These are phyloP conservation scores for Heterotilapia buettikoferi DNA, from an alignment of 2,113 vertebrate genomes.

Conservation along the genomic window DNA sequence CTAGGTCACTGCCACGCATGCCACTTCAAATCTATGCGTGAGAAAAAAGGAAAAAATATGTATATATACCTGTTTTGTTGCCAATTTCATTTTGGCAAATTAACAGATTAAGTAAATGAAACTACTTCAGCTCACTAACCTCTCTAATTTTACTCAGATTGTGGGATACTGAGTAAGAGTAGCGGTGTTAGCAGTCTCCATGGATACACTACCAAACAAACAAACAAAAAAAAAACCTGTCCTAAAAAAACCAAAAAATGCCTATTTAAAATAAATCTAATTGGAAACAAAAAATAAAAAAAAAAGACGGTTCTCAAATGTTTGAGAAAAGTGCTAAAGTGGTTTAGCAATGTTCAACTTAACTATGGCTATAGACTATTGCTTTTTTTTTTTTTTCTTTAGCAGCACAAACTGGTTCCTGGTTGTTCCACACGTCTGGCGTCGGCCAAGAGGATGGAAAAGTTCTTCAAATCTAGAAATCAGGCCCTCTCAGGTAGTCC, in stretches of 20 bases:
- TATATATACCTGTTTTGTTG: not conserved
- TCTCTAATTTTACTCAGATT: not conserved
- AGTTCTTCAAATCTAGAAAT: not conserved
- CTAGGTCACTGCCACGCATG: not conserved
- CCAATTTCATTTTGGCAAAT: not conserved
- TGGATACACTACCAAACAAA: not conserved
- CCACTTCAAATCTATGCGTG: not conserved
- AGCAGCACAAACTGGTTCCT: conserved; percentile 13
- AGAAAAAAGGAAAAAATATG: not conserved
- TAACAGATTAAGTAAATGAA: not conserved
- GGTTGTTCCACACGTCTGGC: not conserved
- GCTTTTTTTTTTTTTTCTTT: not conserved
- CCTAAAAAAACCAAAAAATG: not conserved
- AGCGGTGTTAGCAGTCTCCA: not conserved
- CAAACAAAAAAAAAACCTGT: not conserved
- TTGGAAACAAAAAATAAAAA: not conserved
- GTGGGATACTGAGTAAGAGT: not conserved
- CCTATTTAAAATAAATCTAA: not conserved
- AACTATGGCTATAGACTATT: not conserved
- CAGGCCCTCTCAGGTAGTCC: not conserved
- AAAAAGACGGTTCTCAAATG: not conserved
- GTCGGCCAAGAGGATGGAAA: not conserved
- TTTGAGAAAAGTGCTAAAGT: conserved; percentile 27
- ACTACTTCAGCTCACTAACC: not conserved
- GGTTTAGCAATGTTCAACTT: not conserved